phyloP scores from a whole-genome alignment of 2,888 invertebrate species.

The Pardosa pseudoannulata region DNA sequence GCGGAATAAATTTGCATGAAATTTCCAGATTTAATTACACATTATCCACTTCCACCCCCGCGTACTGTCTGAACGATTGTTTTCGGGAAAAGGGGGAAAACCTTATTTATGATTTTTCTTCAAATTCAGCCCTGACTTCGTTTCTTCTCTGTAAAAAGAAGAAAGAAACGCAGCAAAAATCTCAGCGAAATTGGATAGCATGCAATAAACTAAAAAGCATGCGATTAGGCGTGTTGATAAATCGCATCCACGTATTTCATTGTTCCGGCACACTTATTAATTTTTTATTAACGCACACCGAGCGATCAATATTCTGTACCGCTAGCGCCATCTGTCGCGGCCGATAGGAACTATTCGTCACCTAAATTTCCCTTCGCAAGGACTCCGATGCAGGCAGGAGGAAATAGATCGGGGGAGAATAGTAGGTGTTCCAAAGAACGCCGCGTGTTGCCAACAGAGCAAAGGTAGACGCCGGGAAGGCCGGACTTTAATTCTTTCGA shows the following conservation, averaged over 20 bases:
- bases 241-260: neutral
- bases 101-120: neutral
- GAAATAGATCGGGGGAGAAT: neutral
- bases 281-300: neutral
- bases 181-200: neutral
- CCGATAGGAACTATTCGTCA: neutral
- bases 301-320: conserved; percentile 18
- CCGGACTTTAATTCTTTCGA: neutral
- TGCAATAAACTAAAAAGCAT: neutral
- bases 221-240: neutral
- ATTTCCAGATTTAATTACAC: neutral
- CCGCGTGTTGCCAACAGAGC: conserved; percentile 41
- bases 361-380: neutral
- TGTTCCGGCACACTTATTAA: neutral
- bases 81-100: neutral
- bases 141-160: too few species aligned
- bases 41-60: neutral
- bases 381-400: neutral
- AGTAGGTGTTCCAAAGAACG: conserved; percentile 21
- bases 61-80: neutral
- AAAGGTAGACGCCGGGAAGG: conserved; percentile 30
- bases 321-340: conserved; percentile 32
- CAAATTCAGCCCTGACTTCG: neutral
- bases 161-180: neutral
- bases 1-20: neutral